phyloP scores from a whole-genome alignment of 2,888 invertebrate species.

The Euzophera pinguis region DNA sequence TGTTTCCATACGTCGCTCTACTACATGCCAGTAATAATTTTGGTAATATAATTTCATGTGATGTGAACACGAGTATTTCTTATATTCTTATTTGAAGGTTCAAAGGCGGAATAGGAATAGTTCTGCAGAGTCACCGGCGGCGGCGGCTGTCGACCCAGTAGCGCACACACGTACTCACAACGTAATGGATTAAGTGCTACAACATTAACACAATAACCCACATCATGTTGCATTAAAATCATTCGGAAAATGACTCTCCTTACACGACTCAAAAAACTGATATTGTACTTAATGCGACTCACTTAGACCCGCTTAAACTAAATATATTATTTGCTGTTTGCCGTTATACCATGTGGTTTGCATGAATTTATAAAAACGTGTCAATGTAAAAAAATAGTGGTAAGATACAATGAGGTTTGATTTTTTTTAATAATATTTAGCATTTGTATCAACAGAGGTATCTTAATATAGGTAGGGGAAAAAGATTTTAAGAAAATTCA shows the following conservation, averaged over 20 bases:
- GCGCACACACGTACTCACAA: conserved; percentile 11
- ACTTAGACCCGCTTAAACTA: conserved; percentile 12
- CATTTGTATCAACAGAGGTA: too few species aligned
- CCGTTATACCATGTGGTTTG: conserved; percentile 9
- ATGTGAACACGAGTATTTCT: background rate
- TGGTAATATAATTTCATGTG: background rate
- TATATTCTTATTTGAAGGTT: background rate
- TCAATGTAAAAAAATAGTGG: too few species aligned
- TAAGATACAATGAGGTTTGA: too few species aligned
- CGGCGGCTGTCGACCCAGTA: conserved; percentile 23
- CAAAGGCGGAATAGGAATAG: conserved; percentile 16
- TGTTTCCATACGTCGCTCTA: background rate
- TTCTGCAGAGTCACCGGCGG: conserved; percentile 10
- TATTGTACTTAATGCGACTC: conserved; percentile 27
- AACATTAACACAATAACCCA: conserved; percentile 69
- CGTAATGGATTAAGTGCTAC: conserved; percentile 55
- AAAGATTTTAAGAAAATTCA: too few species aligned
- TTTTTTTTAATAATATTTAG: too few species aligned
- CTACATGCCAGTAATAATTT: background rate
- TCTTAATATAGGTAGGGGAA: too few species aligned
- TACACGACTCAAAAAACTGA: conserved; percentile 38
- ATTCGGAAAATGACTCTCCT: conserved; percentile 46
- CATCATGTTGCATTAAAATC: conserved; percentile 50
- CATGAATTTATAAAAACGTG: background rate
- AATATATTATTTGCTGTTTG: conserved; percentile 13